Percentiles rank a stretch among this genome's conserved stretches.
Evolutionary conservation across 2,113 vertebrate genomes (phyloP).

Genomic region (Vidua chalybeata): DNA sequence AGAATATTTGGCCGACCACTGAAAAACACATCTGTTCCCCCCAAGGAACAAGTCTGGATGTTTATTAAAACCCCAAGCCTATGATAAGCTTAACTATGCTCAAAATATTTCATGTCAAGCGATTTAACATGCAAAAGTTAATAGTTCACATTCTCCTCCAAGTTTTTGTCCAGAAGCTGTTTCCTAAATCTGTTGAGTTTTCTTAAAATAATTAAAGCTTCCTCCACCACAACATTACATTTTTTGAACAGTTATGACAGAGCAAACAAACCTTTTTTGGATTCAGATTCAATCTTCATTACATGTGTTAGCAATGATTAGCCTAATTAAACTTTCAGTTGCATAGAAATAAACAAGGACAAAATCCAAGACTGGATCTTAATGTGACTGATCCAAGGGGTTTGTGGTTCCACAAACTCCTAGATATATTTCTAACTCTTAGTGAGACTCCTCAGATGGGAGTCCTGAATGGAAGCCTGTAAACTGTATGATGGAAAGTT

Average conservation of each 20-base stretch:
- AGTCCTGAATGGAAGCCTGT: neutral
- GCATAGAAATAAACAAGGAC: neutral
- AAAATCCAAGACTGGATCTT: neutral
- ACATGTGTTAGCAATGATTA: neutral
- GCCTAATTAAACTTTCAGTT: neutral
- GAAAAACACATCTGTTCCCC: conserved; percentile 24
- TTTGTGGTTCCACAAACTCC: neutral
- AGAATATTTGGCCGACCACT: neutral
- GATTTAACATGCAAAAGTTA: neutral
- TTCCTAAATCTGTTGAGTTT: neutral
- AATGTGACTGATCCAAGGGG: neutral
- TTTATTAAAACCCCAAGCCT: neutral
- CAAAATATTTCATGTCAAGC: neutral
- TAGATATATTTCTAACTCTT: neutral
- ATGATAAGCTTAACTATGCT: neutral
- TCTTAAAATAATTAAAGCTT: neutral
- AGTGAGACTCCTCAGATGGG: neutral
- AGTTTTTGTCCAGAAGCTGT: neutral
- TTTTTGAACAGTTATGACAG: neutral
- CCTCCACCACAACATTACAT: neutral
- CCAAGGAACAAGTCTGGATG: neutral
- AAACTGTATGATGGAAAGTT: neutral
- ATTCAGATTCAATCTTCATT: neutral
- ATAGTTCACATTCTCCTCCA: neutral
- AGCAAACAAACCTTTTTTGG: neutral